These are phyloP conservation scores for Drosophila pectinifera DNA, from an alignment of 1,140 invertebrate species.

Conservation along the genomic window DNA sequence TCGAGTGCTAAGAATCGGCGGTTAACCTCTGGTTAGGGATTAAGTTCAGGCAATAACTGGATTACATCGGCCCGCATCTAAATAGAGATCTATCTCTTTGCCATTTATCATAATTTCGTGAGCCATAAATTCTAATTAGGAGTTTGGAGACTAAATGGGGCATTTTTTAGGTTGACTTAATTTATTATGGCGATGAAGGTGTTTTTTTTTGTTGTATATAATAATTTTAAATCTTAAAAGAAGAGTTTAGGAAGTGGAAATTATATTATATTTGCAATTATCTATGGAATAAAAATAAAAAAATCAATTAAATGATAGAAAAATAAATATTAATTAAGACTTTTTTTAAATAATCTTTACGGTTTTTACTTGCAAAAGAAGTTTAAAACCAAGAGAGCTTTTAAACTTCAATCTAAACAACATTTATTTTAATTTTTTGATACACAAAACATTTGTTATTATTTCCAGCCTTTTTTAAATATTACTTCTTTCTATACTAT, in stretches of 20 bases:
- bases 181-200: background rate
- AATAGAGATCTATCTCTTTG: slow-evolving; percentile 16
- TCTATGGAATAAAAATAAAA: too few relatives aligned
- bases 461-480: background rate
- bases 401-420: too few relatives aligned
- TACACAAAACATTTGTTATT: background rate
- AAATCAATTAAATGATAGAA: too few relatives aligned
- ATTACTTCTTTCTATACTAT: too few relatives aligned
- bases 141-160: background rate
- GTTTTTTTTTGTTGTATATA: background rate
- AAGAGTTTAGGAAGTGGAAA: too few relatives aligned
- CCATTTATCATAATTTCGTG: slow-evolving; percentile 31
- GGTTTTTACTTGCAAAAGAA: too few relatives aligned
- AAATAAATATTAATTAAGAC: background rate
- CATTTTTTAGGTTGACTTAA: background rate
- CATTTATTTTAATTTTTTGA: background rate
- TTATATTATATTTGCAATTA: background rate
- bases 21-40: slow-evolving; percentile 6
- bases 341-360: background rate
- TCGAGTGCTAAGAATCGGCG: background rate
- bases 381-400: too few relatives aligned
- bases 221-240: too few relatives aligned
- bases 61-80: slow-evolving; percentile 2
- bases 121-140: slow-evolving; percentile 41
- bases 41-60: slow-evolving; percentile 5